phyloP scores from a whole-genome alignment of 1,140 invertebrate genomes.

The Drosophila azteca region DNA sequence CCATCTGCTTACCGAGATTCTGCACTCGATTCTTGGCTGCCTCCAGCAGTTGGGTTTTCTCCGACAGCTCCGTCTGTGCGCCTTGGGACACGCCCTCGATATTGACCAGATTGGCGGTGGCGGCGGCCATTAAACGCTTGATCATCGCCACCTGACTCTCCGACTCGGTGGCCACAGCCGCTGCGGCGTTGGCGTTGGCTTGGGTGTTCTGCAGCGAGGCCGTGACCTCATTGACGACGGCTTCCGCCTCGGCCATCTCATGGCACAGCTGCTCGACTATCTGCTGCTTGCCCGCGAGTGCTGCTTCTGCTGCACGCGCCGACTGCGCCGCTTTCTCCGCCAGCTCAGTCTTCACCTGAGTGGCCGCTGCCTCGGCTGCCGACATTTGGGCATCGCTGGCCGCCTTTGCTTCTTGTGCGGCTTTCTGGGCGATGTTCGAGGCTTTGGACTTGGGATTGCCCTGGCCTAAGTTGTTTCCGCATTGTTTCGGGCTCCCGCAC shows the following conservation, averaged over 20 bases:
- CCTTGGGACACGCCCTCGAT: constrained; percentile 86
- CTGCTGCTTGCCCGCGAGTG: constrained; percentile 86
- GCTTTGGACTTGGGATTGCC: constrained; percentile 82
- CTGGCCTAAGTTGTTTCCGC: not conserved
- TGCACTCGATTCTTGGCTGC: constrained; percentile 87
- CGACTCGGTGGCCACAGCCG: constrained; percentile 85
- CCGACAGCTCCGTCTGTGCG: constrained; percentile 85
- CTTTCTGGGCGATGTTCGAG: constrained; percentile 87
- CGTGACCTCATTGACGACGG: constrained; percentile 86
- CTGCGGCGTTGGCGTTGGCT: constrained; percentile 85
- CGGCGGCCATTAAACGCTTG: constrained; percentile 84
- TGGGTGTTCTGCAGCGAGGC: constrained; percentile 86
- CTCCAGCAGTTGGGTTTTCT: constrained; percentile 87
- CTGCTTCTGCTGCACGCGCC: constrained; percentile 87
- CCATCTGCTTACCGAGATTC: constrained; percentile 85
- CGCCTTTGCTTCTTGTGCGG: constrained; percentile 87
- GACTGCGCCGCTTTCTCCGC: constrained; percentile 88
- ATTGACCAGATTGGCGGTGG: constrained; percentile 85
- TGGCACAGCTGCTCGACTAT: constrained; percentile 86
- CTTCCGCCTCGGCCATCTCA: constrained; percentile 87
- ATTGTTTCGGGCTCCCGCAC: not conserved
- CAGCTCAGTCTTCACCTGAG: constrained; percentile 87
- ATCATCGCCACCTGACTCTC: constrained; percentile 84
- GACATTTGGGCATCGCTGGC: constrained; percentile 88
- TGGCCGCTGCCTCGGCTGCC: constrained; percentile 87